Evolutionary conservation across 2,888 invertebrate species (phyloP), one percentile per base, ranked within the genome.

Genomic region (Tuberolachnus salignus): DNA sequence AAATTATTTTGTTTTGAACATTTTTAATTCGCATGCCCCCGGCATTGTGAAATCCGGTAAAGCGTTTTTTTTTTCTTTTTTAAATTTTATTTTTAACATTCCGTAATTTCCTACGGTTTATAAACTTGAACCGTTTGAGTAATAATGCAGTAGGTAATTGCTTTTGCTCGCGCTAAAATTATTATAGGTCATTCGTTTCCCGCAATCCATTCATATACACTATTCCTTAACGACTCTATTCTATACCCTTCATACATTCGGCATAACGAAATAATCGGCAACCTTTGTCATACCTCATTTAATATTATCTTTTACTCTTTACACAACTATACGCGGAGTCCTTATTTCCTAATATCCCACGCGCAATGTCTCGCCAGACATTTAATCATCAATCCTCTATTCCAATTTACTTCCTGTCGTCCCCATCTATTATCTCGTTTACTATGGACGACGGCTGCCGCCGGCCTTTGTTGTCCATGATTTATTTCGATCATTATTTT

Each of bases 281-380:
- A 70, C 42, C 42, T 42, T 70, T 44, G 21, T 11, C 55, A 70
- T 55, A 44, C 55, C 69, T 70, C 55, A 34, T 51, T 69, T 69
- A 53, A 69, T 34, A 34, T 69, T 34, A 42, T 44, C 1, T 70
- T 70, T 70, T 42, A 70, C 44, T 21, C 42, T 44, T 42, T 42
- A 44, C 42, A 21, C 53, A 16, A 16, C 42, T 10, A n/a, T n/a
- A 2, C 1, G 16, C 16, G 8, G 55, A 42, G 51, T 34, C 14
- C 34, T 10, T n/a, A 67, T 14, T 69, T 19, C 51, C 34, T 34
- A 34, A 69, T 34, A 34, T 46, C 42, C 51, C 55, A 42, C 42
- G 10, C 16, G 14, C 16, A 70, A 55, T 55, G 55, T 44, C 55
- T 19, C 19, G 11, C 16, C 42, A 44, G n/a, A 44, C 69, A 23